Base-by-base conservation (phyloP, 2,797 vertebrate genomes). In the Otus scops region DNA sequence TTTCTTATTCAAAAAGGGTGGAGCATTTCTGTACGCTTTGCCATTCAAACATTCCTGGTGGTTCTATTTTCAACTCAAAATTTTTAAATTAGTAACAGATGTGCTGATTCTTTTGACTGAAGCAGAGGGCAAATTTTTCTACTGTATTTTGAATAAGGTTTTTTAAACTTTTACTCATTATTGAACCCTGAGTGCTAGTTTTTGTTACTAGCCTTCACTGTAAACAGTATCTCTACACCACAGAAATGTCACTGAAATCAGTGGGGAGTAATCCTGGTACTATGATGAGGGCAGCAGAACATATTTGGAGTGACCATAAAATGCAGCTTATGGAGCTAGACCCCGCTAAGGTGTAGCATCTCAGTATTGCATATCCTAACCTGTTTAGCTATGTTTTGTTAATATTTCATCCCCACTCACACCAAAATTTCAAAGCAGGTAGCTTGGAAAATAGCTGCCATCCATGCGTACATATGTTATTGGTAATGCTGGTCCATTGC, bases 51-150 rank as follows among this genome's bases (percentile, higher is more conserved):
- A 97, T 97, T 97, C 96, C 93, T 83, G n/a, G 51, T 82, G 89
- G 88, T 97, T 97, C 97, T 98, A 94, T 98, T 97, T 97, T 94
- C 93, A 91, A 86, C 82, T 50, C 48, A 70, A 88, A 88, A 88
- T 92, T 96, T 94, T 97, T 88, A 94, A 95, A 98, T 97, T 97
- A 91, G 90, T 96, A 94, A 91, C 97, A 98, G 96, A 97, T 98
- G 97, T 95, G 73, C 89, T 92, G 56, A 75, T 94, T 84, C 75
- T 63, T 80, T 78, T 79, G 36, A 70, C 74, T 95, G 70, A 74
- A 76, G 77, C 20, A 19, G 20, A 74, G 41, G 45, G 7, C 57
- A 81, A 65, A 15, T 60, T 90, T 96, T 92, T 85, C 36, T 74
- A 39, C 63, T 64, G 2, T 68, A 56, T 76, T 92, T 93, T 88